These are phyloP conservation scores for Somateria mollissima DNA, from an alignment of 2,797 vertebrate species.

Conservation along the genomic window DNA sequence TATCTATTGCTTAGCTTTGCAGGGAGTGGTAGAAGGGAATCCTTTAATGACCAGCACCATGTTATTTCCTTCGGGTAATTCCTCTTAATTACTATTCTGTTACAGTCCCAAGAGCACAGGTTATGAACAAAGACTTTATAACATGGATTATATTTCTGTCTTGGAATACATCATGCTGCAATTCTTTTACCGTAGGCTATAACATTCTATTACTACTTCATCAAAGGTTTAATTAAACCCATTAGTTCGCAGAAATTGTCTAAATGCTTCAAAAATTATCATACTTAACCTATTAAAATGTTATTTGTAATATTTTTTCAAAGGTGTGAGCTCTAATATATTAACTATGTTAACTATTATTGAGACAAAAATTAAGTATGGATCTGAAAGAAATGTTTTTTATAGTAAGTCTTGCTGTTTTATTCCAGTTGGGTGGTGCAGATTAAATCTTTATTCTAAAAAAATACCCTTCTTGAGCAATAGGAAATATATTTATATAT, in stretches of 20 bases:
- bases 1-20: not conserved
- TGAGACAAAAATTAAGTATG: not conserved
- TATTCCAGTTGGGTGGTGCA: not conserved
- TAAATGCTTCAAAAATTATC: conserved; percentile 4
- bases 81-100: conserved; percentile 39
- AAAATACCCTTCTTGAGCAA: not conserved
- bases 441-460: not conserved
- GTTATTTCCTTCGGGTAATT: conserved; percentile 56
- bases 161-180: conserved; percentile 33
- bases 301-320: not conserved
- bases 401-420: not conserved
- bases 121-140: conserved; percentile 40
- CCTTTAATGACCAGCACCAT: conserved; percentile 32
- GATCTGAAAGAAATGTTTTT: not conserved
- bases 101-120: not conserved
- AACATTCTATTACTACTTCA: conserved; percentile 41
- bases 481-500: not conserved
- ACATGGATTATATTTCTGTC: conserved; percentile 23
- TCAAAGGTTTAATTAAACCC: conserved; percentile 54
- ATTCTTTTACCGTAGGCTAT: conserved; percentile 46
- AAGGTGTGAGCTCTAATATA: not conserved
- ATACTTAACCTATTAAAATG: not conserved
- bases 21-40: conserved; percentile 7
- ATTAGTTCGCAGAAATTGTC: conserved; percentile 18
- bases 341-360: not conserved